Conservation (phyloP, 2,797 vertebrate genomes). For the Lepidocolaptes lacrymiger region DNA sequence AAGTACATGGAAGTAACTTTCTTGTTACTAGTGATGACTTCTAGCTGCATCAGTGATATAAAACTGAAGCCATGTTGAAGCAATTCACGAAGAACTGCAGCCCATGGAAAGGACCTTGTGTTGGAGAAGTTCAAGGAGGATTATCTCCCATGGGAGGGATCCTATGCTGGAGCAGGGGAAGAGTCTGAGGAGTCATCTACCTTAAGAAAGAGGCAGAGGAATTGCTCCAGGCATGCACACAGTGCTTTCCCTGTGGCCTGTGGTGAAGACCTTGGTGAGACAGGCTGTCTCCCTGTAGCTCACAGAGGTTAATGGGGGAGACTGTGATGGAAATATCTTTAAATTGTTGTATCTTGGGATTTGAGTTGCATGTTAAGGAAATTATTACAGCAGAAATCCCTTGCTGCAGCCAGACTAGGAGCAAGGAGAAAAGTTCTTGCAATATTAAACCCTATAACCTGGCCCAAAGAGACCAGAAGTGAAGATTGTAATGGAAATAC, state of each 20-base stretch:
- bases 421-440: not conserved
- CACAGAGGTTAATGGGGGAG: too few relatives aligned
- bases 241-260: not conserved
- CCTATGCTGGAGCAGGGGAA: not conserved
- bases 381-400: not conserved
- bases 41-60: not conserved
- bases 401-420: not conserved
- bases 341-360: not conserved
- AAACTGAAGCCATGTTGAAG: not conserved
- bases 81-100: not conserved
- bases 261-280: not conserved
- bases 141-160: not conserved
- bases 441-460: not conserved
- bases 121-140: not conserved
- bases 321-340: not conserved
- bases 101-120: too few relatives aligned
- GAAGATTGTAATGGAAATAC: not conserved
- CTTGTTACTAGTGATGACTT: not conserved
- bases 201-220: not conserved
- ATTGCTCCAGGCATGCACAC: not conserved
- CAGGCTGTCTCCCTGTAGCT: not conserved
- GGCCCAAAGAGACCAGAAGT: not conserved
- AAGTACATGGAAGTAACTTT: not conserved
- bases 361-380: not conserved
- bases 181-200: not conserved